Evolutionary conservation across 2,888 invertebrate genomes (phyloP), one percentile per base, ranked within the genome.

Genomic region (Scaptomyza polygonia): DNA sequence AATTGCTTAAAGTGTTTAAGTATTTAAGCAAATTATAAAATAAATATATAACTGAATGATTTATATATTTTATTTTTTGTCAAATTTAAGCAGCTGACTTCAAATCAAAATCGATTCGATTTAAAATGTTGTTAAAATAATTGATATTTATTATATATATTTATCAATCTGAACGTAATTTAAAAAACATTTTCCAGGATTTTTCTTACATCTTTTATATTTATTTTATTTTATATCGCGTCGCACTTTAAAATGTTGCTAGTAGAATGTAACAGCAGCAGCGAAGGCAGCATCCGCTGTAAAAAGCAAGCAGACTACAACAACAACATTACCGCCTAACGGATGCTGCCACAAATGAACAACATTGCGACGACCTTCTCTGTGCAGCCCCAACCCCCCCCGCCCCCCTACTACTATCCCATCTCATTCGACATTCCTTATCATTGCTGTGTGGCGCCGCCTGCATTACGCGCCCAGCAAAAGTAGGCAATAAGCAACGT

Each of bases 401-500:
- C 16, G 18, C 6, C 6, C 11, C 32, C n/a, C n/a, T n/a, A n/a
- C n/a, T n/a, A n/a, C n/a, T 18, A 9, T n/a, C 11, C 16, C 5
- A 25, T 11, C 32, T 2, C 9, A 11, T 11, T 8, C 25, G 6
- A 47, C 21, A 47, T 52, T 47, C 40, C 45, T 39, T 44, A 27
- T 47, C 56, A 25, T 11, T 43, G 29, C 9, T 11, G 39, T 39
- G 32, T n/a, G n/a, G n/a, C n/a, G n/a, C 27, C 32, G 52, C 40
- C 54, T 71, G 77, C 63, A 68, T 54, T 62, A 57, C 67, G 79
- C 69, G 63, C 80, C 80, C 62, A 62, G 55, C 56, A 59, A 53
- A 77, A 86, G 88, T 88, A 88, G 88, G 88, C 84, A 84, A 84
- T 84, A 88, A 86, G 86, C 88, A 75, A 54, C 68, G 85, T 84